Conservation (phyloP, 2,113 vertebrate genomes). For the Probosciger aterrimus region DNA sequence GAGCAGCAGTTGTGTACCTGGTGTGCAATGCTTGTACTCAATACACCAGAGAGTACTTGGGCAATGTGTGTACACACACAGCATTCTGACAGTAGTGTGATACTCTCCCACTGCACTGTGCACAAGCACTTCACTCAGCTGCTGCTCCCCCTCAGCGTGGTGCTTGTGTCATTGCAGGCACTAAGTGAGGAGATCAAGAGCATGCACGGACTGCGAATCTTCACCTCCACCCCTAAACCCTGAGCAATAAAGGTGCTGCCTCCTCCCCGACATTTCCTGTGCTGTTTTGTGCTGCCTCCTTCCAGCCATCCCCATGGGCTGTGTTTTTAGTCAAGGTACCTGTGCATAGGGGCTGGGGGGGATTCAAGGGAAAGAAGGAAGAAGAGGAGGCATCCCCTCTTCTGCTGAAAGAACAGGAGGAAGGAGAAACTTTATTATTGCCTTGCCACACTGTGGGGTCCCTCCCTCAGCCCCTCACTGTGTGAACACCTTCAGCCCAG, state of each 20-base stretch:
- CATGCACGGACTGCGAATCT: constrained; percentile 72
- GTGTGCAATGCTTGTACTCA: background rate
- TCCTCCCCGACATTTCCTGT: background rate
- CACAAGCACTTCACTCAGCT: background rate
- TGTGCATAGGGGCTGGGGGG: background rate
- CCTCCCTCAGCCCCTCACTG: background rate
- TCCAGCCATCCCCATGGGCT: background rate
- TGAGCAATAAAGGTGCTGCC: background rate
- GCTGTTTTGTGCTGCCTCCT: background rate
- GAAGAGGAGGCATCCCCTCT: too few species aligned
- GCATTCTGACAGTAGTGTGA: background rate
- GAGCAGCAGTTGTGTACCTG: background rate
- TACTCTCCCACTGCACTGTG: background rate
- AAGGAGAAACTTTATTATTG: constrained; percentile 32
- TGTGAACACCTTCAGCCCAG: background rate
- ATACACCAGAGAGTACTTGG: background rate
- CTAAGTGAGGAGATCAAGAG: constrained; percentile 66
- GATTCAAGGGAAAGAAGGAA: background rate
- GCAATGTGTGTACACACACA: background rate
- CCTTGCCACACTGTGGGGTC: background rate
- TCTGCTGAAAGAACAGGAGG: background rate
- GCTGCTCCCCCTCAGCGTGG: background rate
- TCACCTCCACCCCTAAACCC: constrained; percentile 60
- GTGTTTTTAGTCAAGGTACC: background rate
- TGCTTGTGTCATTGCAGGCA: constrained; percentile 16